phyloP scores from a whole-genome alignment of 2,888 invertebrate species.

The Deilephila porcellus region DNA sequence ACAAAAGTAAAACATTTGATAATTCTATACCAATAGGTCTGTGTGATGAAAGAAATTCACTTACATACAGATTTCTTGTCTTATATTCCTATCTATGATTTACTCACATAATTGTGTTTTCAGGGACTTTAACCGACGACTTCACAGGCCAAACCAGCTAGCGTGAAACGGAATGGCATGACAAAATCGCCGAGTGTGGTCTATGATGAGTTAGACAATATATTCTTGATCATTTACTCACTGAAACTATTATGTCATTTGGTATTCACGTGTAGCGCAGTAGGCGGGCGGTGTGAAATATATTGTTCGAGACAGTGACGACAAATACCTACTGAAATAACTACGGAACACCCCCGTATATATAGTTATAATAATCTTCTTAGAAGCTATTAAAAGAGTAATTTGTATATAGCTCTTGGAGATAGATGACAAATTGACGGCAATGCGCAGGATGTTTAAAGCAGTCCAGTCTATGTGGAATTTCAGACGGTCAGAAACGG shows the following conservation, averaged over 20 bases:
- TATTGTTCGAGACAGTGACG: not conserved
- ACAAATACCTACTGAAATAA: not conserved
- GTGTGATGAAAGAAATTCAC: too few relatives aligned
- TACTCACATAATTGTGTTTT: not conserved
- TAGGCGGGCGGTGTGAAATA: conserved; percentile 3
- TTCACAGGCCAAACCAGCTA: not conserved
- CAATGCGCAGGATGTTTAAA: too few relatives aligned
- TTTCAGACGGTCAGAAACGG: too few relatives aligned
- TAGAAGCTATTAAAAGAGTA: not conserved
- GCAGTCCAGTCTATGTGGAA: too few relatives aligned
- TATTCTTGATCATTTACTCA: not conserved
- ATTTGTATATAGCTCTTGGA: too few relatives aligned
- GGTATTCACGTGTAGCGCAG: not conserved
- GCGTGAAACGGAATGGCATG: not conserved
- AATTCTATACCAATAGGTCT: too few relatives aligned
- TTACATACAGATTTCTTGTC: too few relatives aligned
- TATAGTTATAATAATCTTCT: not conserved
- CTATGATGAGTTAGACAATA: not conserved
- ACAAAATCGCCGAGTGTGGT: not conserved
- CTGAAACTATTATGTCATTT: conserved; percentile 1
- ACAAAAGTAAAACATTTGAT: too few relatives aligned
- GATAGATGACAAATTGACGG: too few relatives aligned
- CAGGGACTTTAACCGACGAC: not conserved
- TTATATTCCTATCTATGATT: too few relatives aligned
- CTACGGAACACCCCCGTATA: not conserved